Conservation (phyloP, 1,140 invertebrate genomes). For the Drosophila ironensis region DNA sequence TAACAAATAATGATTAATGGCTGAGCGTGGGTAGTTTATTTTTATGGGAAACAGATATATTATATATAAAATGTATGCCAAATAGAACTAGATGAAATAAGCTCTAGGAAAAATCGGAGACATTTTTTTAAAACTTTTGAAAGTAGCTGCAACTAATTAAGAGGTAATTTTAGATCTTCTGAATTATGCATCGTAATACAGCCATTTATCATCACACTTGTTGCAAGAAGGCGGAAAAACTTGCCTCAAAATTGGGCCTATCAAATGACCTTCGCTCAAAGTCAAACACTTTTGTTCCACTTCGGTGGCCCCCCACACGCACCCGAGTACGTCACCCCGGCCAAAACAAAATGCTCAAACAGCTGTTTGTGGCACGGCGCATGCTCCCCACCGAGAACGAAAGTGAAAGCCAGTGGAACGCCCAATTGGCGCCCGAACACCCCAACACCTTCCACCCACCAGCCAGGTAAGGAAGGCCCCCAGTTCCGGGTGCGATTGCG, state of each 20-base stretch:
- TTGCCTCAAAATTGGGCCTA: constrained; percentile 8
- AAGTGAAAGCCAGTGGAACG: constrained; percentile 57
- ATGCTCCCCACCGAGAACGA: constrained; percentile 52
- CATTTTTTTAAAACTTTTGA: not conserved
- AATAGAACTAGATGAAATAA: too few relatives aligned
- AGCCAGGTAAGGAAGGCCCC: too few relatives aligned
- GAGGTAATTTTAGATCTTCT: not conserved
- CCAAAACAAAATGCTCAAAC: constrained; percentile 23
- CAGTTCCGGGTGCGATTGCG: constrained; percentile 6
- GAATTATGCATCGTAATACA: not conserved
- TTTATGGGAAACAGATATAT: not conserved
- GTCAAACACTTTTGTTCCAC: constrained; percentile 54
- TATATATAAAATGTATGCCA: not conserved
- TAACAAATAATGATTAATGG: constrained; percentile 34
- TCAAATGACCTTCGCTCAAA: constrained; percentile 67
- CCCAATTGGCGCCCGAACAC: constrained; percentile 4
- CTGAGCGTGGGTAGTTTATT: constrained; percentile 10
- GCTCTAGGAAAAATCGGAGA: not conserved
- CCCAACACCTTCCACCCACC: not conserved
- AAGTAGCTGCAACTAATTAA: too few relatives aligned
- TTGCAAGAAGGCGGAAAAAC: constrained; percentile 34
- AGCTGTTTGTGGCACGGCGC: constrained; percentile 60
- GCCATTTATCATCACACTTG: constrained; percentile 35
- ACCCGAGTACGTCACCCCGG: constrained; percentile 26
- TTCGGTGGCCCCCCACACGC: too few relatives aligned